A percentile compares a stretch with the other conserved stretches of the same genome.
These are phyloP conservation scores for Creontiades dilutus DNA, from an alignment of 2,888 invertebrate genomes.

Conservation along the genomic window DNA sequence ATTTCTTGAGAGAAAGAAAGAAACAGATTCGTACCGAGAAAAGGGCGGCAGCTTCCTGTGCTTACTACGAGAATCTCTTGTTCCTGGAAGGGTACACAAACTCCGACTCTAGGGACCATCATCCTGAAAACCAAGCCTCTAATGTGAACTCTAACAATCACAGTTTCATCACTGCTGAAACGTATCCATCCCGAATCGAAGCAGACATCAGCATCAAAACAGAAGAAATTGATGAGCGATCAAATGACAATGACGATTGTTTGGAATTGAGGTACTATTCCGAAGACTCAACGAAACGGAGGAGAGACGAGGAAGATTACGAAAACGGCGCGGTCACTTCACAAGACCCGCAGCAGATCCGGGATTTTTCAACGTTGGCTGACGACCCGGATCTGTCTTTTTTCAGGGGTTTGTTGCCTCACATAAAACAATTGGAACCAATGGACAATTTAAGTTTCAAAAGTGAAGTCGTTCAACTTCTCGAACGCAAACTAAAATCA, in stretches of 20 bases:
- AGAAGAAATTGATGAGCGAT: too few species aligned
- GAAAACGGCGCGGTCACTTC: too few species aligned
- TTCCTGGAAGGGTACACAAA: neutral
- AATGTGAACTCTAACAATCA: too few species aligned
- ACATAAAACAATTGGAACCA: slow-evolving; percentile 21
- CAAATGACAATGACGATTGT: too few species aligned
- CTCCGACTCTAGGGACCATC: too few species aligned
- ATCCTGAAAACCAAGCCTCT: too few species aligned
- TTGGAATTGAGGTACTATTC: too few species aligned
- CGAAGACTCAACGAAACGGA: too few species aligned
- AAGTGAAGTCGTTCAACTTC: slow-evolving; percentile 38
- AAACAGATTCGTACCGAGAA: neutral
- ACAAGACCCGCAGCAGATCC: neutral
- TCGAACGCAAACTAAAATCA: neutral
- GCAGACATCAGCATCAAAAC: too few species aligned
- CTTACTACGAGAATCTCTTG: neutral
- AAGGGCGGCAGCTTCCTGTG: neutral
- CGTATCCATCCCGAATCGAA: too few species aligned
- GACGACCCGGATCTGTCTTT: slow-evolving; percentile 35
- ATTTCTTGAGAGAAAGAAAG: slow-evolving; percentile 10
- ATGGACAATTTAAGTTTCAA: slow-evolving; percentile 33
- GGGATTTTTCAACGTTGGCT: neutral
- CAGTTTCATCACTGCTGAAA: too few species aligned
- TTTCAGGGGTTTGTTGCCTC: slow-evolving; percentile 37
- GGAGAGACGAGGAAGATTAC: too few species aligned